Conservation (phyloP, 2,888 invertebrate genomes). For the Carabus problematicus region DNA sequence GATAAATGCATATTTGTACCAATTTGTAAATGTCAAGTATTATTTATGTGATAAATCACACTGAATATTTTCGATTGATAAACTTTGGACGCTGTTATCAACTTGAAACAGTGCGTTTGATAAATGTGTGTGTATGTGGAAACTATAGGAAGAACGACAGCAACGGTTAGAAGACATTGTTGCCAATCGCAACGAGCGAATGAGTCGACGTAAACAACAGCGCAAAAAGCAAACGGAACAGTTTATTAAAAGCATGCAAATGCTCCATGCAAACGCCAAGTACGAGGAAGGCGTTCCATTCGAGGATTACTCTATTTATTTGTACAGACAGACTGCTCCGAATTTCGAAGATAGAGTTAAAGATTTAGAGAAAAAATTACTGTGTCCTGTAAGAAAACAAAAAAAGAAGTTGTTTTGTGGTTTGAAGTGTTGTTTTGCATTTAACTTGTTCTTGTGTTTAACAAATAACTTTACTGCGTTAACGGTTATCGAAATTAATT, state of each 20-base stretch:
- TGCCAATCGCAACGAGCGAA: conserved; percentile 70
- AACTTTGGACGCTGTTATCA: conserved; percentile 29
- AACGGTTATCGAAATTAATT: too few species aligned
- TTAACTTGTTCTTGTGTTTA: not conserved
- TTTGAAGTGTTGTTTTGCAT: conserved; percentile 9
- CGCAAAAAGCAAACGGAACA: conserved; percentile 81
- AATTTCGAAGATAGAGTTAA: conserved; percentile 85
- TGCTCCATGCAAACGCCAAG: conserved; percentile 80
- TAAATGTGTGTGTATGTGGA: not conserved
- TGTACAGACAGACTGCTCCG: conserved; percentile 85
- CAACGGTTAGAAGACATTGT: conserved; percentile 78
- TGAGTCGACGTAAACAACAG: conserved; percentile 70
- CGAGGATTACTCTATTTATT: conserved; percentile 84
- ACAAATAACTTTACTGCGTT: not conserved
- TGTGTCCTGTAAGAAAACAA: conserved; percentile 69
- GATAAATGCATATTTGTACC: too few species aligned
- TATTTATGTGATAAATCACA: too few species aligned
- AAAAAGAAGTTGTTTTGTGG: not conserved
- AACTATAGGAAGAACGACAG: conserved; percentile 73
- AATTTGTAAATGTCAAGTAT: too few species aligned
- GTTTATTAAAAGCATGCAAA: conserved; percentile 84
- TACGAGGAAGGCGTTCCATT: conserved; percentile 70
- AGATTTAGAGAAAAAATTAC: conserved; percentile 77
- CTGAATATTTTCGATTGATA: not conserved
- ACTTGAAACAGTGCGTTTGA: not conserved